Conservation (phyloP, 1,140 invertebrate genomes). For the honey bee (Apis mellifera) region DNA sequence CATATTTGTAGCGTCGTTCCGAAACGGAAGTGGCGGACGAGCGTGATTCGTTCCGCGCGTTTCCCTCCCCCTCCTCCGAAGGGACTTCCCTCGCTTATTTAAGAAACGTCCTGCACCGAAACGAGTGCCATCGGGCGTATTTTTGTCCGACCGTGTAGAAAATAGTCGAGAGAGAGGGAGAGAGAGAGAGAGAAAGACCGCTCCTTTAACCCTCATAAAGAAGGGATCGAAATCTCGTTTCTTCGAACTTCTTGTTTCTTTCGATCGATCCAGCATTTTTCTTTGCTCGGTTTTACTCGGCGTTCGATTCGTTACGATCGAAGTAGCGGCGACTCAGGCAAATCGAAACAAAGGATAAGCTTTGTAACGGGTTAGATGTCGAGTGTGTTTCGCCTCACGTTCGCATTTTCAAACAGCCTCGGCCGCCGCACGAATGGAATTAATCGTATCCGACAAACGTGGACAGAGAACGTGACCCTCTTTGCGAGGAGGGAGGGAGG, state of each 20-base stretch:
- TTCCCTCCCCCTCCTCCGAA: slow-evolving; percentile 35
- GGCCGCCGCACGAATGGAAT: no score
- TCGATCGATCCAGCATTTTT: no score
- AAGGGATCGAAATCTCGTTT: neutral
- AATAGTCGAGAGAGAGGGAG: slow-evolving; percentile 6
- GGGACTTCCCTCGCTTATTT: slow-evolving; percentile 57
- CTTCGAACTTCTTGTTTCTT: no score
- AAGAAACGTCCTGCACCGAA: slow-evolving; percentile 50
- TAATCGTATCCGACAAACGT: no score
- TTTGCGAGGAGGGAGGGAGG: neutral
- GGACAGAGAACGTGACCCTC: neutral
- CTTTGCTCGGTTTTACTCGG: no score
- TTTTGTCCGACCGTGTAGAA: slow-evolving; percentile 46
- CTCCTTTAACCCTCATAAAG: no score
- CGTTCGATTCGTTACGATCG: no score
- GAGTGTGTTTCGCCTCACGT: no score
- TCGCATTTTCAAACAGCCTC: no score
- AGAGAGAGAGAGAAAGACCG: slow-evolving; percentile 19
- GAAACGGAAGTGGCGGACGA: slow-evolving; percentile 46
- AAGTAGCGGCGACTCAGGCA: no score
- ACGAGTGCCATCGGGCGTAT: slow-evolving; percentile 42
- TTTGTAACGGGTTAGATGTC: neutral
- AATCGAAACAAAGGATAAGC: neutral
- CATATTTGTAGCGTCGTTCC: neutral
- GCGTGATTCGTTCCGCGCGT: neutral